Evolutionary conservation across 1,140 invertebrate species (phyloP), one percentile per base, ranked within the genome.

Genomic region (Saccostrea glomerata): DNA sequence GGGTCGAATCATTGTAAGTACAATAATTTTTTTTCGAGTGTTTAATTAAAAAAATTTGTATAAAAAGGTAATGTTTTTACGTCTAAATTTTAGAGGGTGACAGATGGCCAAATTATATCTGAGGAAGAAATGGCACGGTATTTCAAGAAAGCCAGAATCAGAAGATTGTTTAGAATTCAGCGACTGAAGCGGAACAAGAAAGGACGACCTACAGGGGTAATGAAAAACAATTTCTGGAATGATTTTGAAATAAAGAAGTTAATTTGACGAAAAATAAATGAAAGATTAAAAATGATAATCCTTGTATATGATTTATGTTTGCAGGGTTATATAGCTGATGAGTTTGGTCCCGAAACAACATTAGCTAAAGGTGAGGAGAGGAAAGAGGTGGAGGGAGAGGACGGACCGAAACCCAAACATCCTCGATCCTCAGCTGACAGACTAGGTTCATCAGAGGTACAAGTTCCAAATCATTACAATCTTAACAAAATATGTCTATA

Each of bases 181-280:
- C 84, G 84, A 20, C 63, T 84, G 20, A 88, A 84, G 36, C 77
- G 86, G n/a, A 87, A 87, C 60, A 87, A 87, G 58, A 87, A 87
- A 58, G 86, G 86, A 40, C 23, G 86, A 13, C 86, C 86, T 6
- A 87, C 58, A n/a, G 86, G 86, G 86, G 86, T 87, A 87, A 63
- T n/a, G 20, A 6, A 63, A 63, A 20, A 3, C 17, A 3, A 47
- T 47, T 0, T 9, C 47, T 47, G 47, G 5, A 47, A 47, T 5
- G 6, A 47, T 47, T 47, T 47, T 47, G 9, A 47, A 6, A 47
- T 47, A 47, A 6, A 47, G 47, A 20, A 25, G 7, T 55, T 17
- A n/a, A 47, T 47, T 47, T 47, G 2, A 84, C 1, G 0, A 47
- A 36, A 25, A 36, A 47, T 84, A 84, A 23, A 55, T 17, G n/a